A percentile compares a stretch with the other conserved stretches of the same genome.
Evolutionary conservation across 1,140 invertebrate genomes (phyloP).

Genomic region (Eriocheir sinensis): DNA sequence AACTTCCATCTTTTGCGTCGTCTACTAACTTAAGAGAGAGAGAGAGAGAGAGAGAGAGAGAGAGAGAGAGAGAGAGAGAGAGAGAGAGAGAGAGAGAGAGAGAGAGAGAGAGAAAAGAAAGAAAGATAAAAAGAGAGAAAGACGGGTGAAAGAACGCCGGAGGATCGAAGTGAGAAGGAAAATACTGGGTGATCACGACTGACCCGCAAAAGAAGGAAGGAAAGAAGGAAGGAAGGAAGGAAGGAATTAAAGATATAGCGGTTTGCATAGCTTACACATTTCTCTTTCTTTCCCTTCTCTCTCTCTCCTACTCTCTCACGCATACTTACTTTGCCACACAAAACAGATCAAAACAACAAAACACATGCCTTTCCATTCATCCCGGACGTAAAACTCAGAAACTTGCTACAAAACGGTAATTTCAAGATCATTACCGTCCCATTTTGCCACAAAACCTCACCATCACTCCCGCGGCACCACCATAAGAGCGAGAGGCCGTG

Average conservation of each 20-base stretch:
- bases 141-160: neutral
- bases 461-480: too few relatives aligned
- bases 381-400: too few relatives aligned
- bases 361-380: too few relatives aligned
- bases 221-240: neutral
- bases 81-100: neutral
- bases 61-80: neutral
- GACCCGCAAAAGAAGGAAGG: neutral
- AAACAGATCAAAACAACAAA: too few relatives aligned
- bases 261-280: neutral
- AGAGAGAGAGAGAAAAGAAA: neutral
- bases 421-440: too few relatives aligned
- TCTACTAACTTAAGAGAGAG: neutral
- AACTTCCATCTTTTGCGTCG: neutral
- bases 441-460: too few relatives aligned
- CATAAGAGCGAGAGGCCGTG: too few relatives aligned
- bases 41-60: slow-evolving; percentile 20
- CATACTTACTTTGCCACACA: neutral
- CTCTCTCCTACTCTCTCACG: neutral
- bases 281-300: slow-evolving; percentile 23
- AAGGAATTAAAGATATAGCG: neutral
- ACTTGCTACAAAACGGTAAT: too few relatives aligned
- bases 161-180: neutral
- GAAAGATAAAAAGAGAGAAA: neutral
- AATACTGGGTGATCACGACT: slow-evolving; percentile 24